Conservation (phyloP, 2,113 vertebrate genomes). For the Thymallus thymallus region DNA sequence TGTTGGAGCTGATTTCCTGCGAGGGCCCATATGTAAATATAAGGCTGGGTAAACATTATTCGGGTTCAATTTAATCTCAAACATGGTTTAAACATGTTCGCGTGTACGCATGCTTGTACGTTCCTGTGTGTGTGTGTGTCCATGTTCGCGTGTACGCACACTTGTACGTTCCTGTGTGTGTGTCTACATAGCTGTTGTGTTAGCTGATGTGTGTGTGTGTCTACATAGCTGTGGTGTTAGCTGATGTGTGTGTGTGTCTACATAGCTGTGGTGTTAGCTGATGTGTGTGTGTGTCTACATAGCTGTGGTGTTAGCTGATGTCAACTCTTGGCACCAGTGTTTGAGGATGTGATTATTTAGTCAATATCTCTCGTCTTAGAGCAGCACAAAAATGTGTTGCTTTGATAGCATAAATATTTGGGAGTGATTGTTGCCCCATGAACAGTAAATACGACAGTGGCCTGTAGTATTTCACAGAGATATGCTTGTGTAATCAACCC, state of each 20-base stretch:
- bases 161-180: not conserved
- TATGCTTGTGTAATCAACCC: not conserved
- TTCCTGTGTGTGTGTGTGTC: not conserved
- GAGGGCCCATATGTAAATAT: not conserved
- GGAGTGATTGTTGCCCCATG: not conserved
- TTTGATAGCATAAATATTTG: conserved; percentile 34
- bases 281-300: not conserved
- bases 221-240: not conserved
- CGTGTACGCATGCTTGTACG: not conserved
- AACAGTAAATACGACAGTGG: not conserved
- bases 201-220: not conserved
- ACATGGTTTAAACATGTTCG: not conserved
- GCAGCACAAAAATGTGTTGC: conserved; percentile 12
- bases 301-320: not conserved
- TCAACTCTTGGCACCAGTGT: not conserved
- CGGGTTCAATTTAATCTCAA: not conserved
- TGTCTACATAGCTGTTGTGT: not conserved
- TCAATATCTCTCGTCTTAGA: conserved; percentile 5
- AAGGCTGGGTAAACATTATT: not conserved
- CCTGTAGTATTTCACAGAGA: conserved; percentile 3
- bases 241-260: not conserved
- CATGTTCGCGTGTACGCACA: not conserved
- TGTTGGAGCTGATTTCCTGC: not conserved
- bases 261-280: not conserved
- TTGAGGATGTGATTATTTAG: conserved; percentile 13